Evolutionary conservation across 2,113 vertebrate genomes (phyloP), one percentile per base, ranked within the genome.

Genomic region (Melanostigma gelatinosum): DNA sequence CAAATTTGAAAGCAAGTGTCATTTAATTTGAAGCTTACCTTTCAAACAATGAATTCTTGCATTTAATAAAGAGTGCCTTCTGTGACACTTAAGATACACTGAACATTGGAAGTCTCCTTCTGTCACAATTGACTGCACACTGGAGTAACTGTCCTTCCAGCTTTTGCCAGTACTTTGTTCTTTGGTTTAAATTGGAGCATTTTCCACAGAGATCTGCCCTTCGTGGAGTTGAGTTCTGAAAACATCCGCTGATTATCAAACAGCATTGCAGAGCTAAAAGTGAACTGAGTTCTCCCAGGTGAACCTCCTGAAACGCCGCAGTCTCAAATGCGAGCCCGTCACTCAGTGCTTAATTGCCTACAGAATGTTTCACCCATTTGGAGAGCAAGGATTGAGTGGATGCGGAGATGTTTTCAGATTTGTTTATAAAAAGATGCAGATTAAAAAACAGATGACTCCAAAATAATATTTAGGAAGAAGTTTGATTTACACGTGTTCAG

Each of bases 201-300:
- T 81, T 85, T 79, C 83, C 67, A 79, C 74, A 54, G 82, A 82
- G 83, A 75, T 74, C 54, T 74, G 75, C 75, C 81, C 77, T 90
- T 82, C 54, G 8, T 77, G 55, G 68, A 86, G 78, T 9, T 74
- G 22, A 72, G 70, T 52, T 77, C 38, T 78, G 48, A 63, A 83
- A 87, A 81, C 64, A 83, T 74, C 70, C 27, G 13, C 71, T 77
- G 79, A 79, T 83, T 85, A 83, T 81, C 46, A 79, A 81, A 82
- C 66, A 78, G 80, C 20, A 48, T 27, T 36, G 29, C n/a, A 29
- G 50, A 80, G 55, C 13, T 18, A 32, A 85, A 80, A 48, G 38
- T 40, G 60, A 57, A 84, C 48, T 2, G 67, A 55, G 48, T 38
- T 87, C 44, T 82, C 44, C 69, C 57, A 42, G 64, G 71, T 65